phyloP scores from a whole-genome alignment of 2,888 invertebrate genomes.

The Drosophila fulvimacula region DNA sequence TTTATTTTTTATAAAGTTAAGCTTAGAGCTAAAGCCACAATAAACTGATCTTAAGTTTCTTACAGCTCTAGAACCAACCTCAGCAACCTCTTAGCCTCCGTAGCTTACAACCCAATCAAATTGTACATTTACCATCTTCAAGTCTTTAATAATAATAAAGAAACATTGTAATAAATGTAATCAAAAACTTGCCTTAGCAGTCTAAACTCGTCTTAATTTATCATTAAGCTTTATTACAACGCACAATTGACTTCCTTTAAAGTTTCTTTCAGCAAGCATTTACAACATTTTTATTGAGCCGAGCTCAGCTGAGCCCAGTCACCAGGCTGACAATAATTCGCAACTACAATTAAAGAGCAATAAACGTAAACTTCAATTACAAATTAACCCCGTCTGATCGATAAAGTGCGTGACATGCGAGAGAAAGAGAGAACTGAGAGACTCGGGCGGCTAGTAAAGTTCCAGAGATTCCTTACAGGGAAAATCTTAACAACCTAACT shows the following conservation, averaged over 20 bases:
- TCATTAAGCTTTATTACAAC: neutral
- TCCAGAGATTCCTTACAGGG: slow-evolving; percentile 33
- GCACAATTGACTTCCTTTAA: slow-evolving; percentile 28
- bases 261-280: slow-evolving; percentile 8
- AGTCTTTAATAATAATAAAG: neutral
- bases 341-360: slow-evolving; percentile 63
- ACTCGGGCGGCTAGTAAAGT: neutral
- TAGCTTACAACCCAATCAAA: neutral
- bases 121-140: neutral
- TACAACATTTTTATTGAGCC: slow-evolving; percentile 25
- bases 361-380: slow-evolving; percentile 71
- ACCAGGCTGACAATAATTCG: slow-evolving; percentile 26
- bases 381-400: slow-evolving; percentile 53
- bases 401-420: slow-evolving; percentile 55
- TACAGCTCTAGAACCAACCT: neutral
- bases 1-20: neutral
- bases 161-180: slow-evolving; percentile 1
- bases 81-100: too few relatives aligned
- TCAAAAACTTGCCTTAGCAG: neutral
- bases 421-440: neutral
- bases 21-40: neutral
- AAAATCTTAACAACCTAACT: slow-evolving; percentile 17
- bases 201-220: slow-evolving; percentile 4
- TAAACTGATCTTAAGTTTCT: neutral
- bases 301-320: slow-evolving; percentile 12